Evolutionary conservation across 2,113 vertebrate genomes (phyloP), one percentile per base, ranked within the genome.

Genomic region (Crocuta crocuta): DNA sequence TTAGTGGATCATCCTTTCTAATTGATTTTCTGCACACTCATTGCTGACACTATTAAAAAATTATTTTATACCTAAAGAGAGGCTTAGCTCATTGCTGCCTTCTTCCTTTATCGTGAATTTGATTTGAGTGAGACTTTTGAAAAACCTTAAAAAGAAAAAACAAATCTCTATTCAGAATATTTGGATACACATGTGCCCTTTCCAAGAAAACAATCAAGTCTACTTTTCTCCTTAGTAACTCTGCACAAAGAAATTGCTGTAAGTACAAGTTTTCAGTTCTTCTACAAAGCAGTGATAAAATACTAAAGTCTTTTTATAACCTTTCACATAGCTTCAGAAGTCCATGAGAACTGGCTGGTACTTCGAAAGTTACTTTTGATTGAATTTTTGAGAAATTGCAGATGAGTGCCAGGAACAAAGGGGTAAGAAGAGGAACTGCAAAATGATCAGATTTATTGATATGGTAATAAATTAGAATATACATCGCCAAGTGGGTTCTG

Each of bases 321-420:
- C 4, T 85, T 78, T 92, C 24, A 43, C 21, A 89, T 1, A 84
- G 5, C 48, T 97, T 95, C 66, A 45, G 65, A 96, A 96, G 68
- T 95, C 95, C 24, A 86, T 73, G 78, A 98, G 96, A 98, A 97
- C 97, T 96, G 94, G 97, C 97, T 98, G 98, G 96, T 97, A 95
- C 39, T 80, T 95, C 43, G 83, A 90, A 96, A 95, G 79, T 50
- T 93, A 87, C 91, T 95, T 94, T 58, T 87, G 10, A 79, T 80
- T 91, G 58, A 63, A 71, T 78, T 74, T 95, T 94, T 82, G 26
- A 95, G 53, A 91, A 91, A 71, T 65, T 89, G 26, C 11, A 70
- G 39, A 71, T 65, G 48, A 85, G 10, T 91, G 55, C 76, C 43
- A 66, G 91, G 28, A 93, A 94, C 63, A 92, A 96, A 78, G 10